Conservation (phyloP, 1,140 invertebrate genomes). For the Drosophila chauvacae region DNA sequence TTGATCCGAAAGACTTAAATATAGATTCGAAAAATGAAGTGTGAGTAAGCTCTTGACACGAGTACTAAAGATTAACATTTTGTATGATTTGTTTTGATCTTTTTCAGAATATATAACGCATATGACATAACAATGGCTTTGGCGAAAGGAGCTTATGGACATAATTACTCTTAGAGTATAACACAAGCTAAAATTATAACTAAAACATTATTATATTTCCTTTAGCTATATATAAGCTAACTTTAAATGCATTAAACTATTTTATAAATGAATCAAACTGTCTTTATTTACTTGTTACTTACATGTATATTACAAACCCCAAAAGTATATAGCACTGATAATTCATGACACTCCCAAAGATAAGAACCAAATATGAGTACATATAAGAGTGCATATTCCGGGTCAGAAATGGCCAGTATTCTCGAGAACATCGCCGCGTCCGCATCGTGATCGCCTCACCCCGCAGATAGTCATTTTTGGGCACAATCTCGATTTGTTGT, state of each 20-base stretch:
- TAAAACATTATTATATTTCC: neutral
- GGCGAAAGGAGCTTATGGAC: constrained; percentile 27
- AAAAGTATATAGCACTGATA: neutral
- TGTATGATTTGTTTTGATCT: too few relatives aligned
- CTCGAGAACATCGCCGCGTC: constrained; percentile 34
- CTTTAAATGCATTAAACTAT: neutral
- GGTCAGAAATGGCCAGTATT: constrained; percentile 43
- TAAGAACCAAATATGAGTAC: neutral
- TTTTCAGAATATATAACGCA: constrained; percentile 86
- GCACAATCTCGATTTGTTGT: constrained; percentile 9
- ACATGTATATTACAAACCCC: constrained; percentile 3
- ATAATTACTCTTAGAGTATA: constrained; percentile 9
- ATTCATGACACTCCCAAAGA: neutral
- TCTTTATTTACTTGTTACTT: neutral
- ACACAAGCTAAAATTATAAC: neutral
- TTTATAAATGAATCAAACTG: neutral
- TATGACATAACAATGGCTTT: constrained; percentile 77
- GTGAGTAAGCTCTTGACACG: constrained; percentile 26
- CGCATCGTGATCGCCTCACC: constrained; percentile 24
- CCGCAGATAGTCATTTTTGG: constrained; percentile 1
- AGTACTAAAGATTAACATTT: neutral
- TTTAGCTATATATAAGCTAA: too few relatives aligned
- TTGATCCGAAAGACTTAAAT: constrained; percentile 85
- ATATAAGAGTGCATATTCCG: constrained; percentile 12
- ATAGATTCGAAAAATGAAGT: constrained; percentile 63